These are phyloP conservation scores for Mastacembelus armatus DNA, from an alignment of 2,797 vertebrate species.

Conservation along the genomic window DNA sequence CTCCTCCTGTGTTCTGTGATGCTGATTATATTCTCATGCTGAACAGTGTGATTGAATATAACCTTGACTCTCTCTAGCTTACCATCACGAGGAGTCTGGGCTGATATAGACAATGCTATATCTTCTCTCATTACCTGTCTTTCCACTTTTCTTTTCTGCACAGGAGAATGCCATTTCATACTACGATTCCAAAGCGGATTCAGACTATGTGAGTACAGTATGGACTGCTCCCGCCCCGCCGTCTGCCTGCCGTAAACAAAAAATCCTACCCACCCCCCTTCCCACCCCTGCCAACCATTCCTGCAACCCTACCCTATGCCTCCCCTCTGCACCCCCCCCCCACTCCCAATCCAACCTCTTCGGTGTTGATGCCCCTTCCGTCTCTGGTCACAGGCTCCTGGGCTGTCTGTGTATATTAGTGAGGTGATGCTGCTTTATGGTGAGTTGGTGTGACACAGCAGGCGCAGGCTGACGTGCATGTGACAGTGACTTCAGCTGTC, in stretches of 20 bases:
- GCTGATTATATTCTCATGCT: slow-evolving; percentile 85
- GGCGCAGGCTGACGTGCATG: slow-evolving; percentile 68
- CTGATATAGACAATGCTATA: slow-evolving; percentile 75
- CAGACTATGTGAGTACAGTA: slow-evolving; percentile 92
- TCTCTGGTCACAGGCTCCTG: slow-evolving; percentile 46
- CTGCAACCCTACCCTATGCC: slow-evolving; percentile 55
- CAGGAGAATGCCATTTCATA: slow-evolving; percentile 96
- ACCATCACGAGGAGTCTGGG: slow-evolving; percentile 59
- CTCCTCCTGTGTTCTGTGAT: slow-evolving; percentile 81
- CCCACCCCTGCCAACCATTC: slow-evolving; percentile 41
- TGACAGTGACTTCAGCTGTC: slow-evolving; percentile 66
- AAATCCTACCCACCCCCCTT: slow-evolving; percentile 36
- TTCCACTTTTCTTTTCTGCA: slow-evolving; percentile 79
- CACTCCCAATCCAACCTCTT: slow-evolving; percentile 21
- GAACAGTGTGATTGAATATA: slow-evolving; percentile 81
- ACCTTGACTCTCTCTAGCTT: slow-evolving; percentile 74
- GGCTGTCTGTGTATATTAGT: slow-evolving; percentile 74
- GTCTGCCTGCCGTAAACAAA: slow-evolving; percentile 57
- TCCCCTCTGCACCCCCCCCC: neutral
- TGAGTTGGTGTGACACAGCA: slow-evolving; percentile 70
- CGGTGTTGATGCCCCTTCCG: slow-evolving; percentile 51
- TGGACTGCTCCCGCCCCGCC: slow-evolving; percentile 49
- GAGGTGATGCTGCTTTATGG: slow-evolving; percentile 64
- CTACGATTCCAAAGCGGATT: slow-evolving; percentile 96
- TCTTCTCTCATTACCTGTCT: slow-evolving; percentile 79